Conservation (phyloP, 2,888 invertebrate genomes). For the Limnephilus marmoratus region DNA sequence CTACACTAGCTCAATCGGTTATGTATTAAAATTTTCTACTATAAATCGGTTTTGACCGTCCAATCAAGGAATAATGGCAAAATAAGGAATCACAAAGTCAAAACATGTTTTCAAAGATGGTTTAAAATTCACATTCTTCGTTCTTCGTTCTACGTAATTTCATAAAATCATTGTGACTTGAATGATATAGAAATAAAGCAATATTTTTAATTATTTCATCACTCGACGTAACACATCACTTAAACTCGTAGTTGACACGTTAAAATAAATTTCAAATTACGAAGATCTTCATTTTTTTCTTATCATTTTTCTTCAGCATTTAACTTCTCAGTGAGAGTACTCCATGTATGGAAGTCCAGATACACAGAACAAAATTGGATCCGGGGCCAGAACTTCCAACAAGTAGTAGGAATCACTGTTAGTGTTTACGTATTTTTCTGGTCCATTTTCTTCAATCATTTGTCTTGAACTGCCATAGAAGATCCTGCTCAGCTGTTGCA, state of each 20-base stretch:
- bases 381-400: constrained; percentile 22
- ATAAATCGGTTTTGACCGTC: too few relatives aligned
- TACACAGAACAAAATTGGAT: constrained; percentile 40
- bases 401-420: constrained; percentile 21
- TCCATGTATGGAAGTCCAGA: constrained; percentile 55
- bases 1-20: too few relatives aligned
- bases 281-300: background rate
- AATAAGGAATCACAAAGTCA: background rate
- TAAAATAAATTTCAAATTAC: background rate
- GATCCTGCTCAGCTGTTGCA: background rate
- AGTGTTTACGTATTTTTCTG: background rate
- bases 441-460: constrained; percentile 23
- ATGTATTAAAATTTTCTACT: too few relatives aligned
- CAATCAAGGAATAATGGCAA: background rate
- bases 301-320: background rate
- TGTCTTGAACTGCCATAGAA: background rate
- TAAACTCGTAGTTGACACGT: background rate
- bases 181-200: background rate
- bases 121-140: background rate
- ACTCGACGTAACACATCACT: background rate
- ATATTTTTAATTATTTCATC: background rate
- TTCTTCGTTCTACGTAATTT: background rate
- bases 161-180: background rate
- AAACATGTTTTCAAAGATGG: background rate
- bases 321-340: constrained; percentile 26